phyloP scores from a whole-genome alignment of 2,797 vertebrate genomes.

The Arrhamphus sclerolepis region DNA sequence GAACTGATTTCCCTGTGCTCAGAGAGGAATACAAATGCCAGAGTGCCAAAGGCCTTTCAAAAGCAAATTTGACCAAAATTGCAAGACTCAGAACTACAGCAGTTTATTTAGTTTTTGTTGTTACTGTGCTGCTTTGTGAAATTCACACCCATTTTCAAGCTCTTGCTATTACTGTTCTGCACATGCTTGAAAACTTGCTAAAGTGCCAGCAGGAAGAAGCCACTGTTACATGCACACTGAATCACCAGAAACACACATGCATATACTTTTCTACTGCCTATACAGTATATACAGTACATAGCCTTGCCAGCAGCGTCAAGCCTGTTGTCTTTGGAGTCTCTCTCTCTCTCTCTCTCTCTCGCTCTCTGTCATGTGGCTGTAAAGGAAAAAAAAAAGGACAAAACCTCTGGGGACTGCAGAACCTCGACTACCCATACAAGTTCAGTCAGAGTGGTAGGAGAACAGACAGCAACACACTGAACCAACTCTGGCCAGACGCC shows the following conservation, averaged over 20 bases:
- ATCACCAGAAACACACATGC: conserved; percentile 13
- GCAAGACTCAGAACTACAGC: no score
- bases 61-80: not conserved
- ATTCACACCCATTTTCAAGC: conserved; percentile 6
- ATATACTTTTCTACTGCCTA: conserved; percentile 4
- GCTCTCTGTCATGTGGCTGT: conserved; percentile 15
- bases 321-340: conserved; percentile 24
- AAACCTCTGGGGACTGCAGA: conserved; percentile 40
- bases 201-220: conserved; percentile 8
- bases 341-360: conserved; percentile 18
- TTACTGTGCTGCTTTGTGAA: not conserved
- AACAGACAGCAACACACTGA: conserved; percentile 25
- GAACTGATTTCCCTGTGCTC: not conserved
- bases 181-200: conserved; percentile 27
- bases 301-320: conserved; percentile 21
- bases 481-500: conserved; percentile 27
- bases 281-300: not conserved
- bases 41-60: not conserved
- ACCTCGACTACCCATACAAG: conserved; percentile 29
- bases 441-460: conserved; percentile 6
- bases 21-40: no score
- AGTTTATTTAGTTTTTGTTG: not conserved
- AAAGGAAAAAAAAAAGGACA: conserved; percentile 1
- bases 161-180: conserved; percentile 3
- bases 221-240: not conserved